Evolutionary conservation across 2,888 invertebrate genomes (phyloP).

Genomic region (Argyra leucocephala): DNA sequence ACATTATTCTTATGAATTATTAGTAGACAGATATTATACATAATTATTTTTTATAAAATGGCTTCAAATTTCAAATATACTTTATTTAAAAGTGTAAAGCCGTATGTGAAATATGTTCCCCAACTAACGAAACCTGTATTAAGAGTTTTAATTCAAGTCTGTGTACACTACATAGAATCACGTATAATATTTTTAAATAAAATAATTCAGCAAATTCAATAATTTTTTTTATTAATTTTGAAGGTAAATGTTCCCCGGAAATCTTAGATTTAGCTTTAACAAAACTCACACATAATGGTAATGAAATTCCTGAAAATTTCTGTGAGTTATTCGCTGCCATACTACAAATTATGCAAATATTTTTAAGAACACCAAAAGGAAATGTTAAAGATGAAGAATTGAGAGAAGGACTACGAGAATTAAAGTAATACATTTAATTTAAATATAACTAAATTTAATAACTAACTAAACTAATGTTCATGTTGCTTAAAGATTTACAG

Average conservation of each 20-base stretch:
- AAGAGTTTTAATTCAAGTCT: slow-evolving; percentile 42
- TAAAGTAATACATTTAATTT: slow-evolving; percentile 35
- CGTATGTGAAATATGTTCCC: slow-evolving; percentile 37
- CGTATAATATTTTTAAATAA: not conserved
- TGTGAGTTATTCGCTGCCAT: slow-evolving; percentile 47
- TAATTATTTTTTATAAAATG: slow-evolving; percentile 26
- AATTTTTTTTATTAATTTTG: not conserved
- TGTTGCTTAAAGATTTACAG: slow-evolving; percentile 36
- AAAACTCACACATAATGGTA: slow-evolving; percentile 40
- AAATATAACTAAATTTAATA: slow-evolving; percentile 8
- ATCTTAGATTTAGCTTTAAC: slow-evolving; percentile 40
- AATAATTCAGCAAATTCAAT: too few relatives aligned
- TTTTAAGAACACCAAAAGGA: slow-evolving; percentile 43
- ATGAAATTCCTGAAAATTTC: slow-evolving; percentile 42
- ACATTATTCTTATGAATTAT: too few relatives aligned
- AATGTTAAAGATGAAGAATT: slow-evolving; percentile 45
- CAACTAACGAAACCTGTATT: slow-evolving; percentile 40
- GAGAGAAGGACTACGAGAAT: slow-evolving; percentile 44
- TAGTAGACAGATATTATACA: too few relatives aligned
- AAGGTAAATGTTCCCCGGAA: slow-evolving; percentile 38
- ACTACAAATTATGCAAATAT: slow-evolving; percentile 44
- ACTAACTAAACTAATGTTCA: not conserved
- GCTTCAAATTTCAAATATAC: slow-evolving; percentile 38
- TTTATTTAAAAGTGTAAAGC: slow-evolving; percentile 35
- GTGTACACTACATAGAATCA: slow-evolving; percentile 41